These are phyloP conservation scores for Natrix natrix DNA, from an alignment of 2,797 vertebrate species.

Conservation along the genomic window DNA sequence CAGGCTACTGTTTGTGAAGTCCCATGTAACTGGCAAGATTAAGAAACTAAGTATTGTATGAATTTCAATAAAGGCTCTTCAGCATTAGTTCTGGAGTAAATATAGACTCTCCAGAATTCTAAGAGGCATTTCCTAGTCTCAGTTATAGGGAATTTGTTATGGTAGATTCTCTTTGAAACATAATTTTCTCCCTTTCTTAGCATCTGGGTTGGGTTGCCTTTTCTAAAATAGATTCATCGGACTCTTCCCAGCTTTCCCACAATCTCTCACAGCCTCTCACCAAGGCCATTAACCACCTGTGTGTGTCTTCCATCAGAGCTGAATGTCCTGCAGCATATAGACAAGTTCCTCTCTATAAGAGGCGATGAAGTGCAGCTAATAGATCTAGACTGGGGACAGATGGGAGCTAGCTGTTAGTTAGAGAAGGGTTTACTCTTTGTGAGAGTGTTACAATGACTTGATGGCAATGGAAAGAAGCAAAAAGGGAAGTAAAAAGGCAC, in stretches of 20 bases:
- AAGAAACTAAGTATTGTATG: background rate
- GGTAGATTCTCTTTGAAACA: background rate
- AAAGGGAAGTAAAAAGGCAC: background rate
- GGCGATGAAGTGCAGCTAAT: background rate
- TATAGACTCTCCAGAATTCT: background rate
- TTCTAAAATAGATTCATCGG: background rate
- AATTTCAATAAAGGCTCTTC: background rate
- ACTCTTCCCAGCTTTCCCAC: background rate
- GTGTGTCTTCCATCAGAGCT: background rate
- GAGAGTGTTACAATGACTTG: background rate
- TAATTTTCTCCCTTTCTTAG: background rate
- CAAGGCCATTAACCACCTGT: background rate
- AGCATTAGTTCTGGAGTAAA: background rate
- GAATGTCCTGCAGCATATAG: background rate
- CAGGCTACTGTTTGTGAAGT: background rate
- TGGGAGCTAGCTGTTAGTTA: background rate
- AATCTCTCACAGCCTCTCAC: background rate
- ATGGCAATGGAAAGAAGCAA: background rate
- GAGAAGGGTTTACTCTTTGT: background rate
- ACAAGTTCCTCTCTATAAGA: background rate
- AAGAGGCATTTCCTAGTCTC: background rate
- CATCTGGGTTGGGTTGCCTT: background rate
- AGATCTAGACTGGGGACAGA: background rate
- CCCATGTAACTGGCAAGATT: background rate
- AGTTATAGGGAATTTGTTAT: background rate